These are phyloP conservation scores for Saccopteryx bilineata DNA, from an alignment of 2,113 vertebrate genomes.

Conservation along the genomic window DNA sequence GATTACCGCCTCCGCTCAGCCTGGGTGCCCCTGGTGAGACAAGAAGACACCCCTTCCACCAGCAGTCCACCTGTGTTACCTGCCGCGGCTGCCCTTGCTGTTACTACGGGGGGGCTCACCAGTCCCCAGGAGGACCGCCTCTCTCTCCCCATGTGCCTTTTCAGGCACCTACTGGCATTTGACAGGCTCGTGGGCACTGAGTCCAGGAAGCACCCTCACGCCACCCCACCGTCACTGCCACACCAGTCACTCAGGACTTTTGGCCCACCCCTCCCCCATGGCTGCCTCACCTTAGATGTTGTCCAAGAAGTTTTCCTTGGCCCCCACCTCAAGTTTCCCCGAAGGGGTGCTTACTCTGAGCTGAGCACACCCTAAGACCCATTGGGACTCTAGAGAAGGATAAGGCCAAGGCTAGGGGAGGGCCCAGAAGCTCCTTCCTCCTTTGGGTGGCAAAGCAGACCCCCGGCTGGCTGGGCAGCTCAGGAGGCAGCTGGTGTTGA, in stretches of 20 bases:
- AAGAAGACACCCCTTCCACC: background rate
- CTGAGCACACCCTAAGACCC: background rate
- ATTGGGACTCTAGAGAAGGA: background rate
- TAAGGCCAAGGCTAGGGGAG: too few species aligned
- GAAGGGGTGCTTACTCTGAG: background rate
- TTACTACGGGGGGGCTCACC: too few species aligned
- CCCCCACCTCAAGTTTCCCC: background rate
- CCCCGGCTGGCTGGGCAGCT: background rate
- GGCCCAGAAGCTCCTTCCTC: background rate
- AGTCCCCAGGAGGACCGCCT: background rate
- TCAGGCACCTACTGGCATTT: background rate
- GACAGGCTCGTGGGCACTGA: background rate
- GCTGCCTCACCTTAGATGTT: too few species aligned
- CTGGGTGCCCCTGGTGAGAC: background rate
- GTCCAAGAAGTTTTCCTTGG: background rate
- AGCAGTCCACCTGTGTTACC: background rate
- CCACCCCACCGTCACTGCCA: background rate
- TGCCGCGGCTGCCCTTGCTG: background rate
- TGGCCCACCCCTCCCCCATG: too few species aligned
- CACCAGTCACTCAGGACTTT: background rate
- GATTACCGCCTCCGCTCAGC: background rate
- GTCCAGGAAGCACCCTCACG: fast-evolving
- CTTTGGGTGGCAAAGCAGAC: background rate
- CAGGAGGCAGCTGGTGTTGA: background rate
- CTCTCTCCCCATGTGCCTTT: background rate